A percentile compares a stretch with the other conserved stretches of the same genome.
Conservation (phyloP, 2,888 invertebrate genomes). For the Agonum fuliginosum region DNA sequence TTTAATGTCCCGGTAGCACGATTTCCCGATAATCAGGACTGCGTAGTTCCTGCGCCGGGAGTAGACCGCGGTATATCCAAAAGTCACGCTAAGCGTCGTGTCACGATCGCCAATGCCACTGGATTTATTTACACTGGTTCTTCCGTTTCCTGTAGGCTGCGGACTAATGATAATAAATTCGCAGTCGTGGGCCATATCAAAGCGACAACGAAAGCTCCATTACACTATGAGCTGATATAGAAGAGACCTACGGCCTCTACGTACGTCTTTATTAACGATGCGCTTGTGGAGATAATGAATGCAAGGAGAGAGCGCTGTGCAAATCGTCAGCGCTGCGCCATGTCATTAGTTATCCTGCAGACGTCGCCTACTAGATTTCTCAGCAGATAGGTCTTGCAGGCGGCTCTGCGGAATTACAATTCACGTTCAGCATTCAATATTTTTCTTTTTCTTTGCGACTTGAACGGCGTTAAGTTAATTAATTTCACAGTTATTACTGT, state of each 20-base stretch:
- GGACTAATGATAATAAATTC: conserved; percentile 52
- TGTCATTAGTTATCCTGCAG: conserved; percentile 54
- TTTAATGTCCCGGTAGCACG: conserved; percentile 66
- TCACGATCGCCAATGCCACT: conserved; percentile 26
- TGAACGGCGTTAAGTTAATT: conserved; percentile 44
- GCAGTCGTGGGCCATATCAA: conserved; percentile 27
- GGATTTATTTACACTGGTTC: conserved; percentile 53
- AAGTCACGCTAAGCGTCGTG: conserved; percentile 40
- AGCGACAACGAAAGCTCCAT: conserved; percentile 51
- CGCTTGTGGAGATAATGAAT: conserved; percentile 46
- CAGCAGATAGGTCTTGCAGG: conserved; percentile 47
- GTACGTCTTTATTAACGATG: conserved; percentile 53
- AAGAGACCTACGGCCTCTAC: conserved; percentile 8
- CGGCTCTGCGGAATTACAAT: conserved; percentile 43
- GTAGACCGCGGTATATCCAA: conserved; percentile 40
- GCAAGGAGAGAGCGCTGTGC: conserved; percentile 42
- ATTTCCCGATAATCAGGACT: conserved; percentile 66
- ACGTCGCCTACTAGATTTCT: conserved; percentile 54
- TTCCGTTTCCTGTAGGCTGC: conserved; percentile 49
- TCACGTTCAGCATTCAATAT: conserved; percentile 15
- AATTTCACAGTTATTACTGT: conserved; percentile 48
- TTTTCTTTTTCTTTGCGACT: conserved; percentile 42
- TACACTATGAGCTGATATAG: not conserved
- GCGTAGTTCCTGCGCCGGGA: conserved; percentile 60
- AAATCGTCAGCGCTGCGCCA: conserved; percentile 49